phyloP scores from a whole-genome alignment of 2,113 vertebrate species.

The Rhinoptilus africanus region DNA sequence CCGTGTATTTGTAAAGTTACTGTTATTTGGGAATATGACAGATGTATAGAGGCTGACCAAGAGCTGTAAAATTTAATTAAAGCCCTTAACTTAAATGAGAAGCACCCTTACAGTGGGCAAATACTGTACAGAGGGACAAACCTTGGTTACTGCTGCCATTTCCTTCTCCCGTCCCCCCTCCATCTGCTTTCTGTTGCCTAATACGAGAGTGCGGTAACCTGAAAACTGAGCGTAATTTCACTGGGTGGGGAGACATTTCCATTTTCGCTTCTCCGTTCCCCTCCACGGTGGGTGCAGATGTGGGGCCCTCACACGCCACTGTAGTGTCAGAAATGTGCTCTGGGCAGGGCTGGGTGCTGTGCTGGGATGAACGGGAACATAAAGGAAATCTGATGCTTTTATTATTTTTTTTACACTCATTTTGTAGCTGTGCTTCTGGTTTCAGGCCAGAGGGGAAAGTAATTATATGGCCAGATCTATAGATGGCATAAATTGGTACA shows the following conservation, averaged over 20 bases:
- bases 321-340: not conserved
- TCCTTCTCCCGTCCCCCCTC: not conserved
- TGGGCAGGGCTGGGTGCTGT: not conserved
- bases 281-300: not conserved
- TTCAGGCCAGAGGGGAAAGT: not conserved
- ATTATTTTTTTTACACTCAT: not conserved
- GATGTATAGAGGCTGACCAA: not conserved
- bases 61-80: not conserved
- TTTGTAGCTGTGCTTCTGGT: not conserved
- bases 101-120: not conserved
- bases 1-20: not conserved
- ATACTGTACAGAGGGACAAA: not conserved
- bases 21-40: not conserved
- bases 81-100: not conserved
- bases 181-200: not conserved
- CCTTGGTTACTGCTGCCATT: not conserved
- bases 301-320: accelerated
- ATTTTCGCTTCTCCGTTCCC: accelerated
- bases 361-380: not conserved
- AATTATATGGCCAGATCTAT: not conserved
- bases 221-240: not conserved
- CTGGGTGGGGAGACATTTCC: not conserved
- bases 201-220: accelerated
- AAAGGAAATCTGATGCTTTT: not conserved
- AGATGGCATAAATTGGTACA: not conserved